These are phyloP conservation scores for Fistularia tabacaria DNA, from an alignment of 2,797 vertebrate species.

Conservation along the genomic window DNA sequence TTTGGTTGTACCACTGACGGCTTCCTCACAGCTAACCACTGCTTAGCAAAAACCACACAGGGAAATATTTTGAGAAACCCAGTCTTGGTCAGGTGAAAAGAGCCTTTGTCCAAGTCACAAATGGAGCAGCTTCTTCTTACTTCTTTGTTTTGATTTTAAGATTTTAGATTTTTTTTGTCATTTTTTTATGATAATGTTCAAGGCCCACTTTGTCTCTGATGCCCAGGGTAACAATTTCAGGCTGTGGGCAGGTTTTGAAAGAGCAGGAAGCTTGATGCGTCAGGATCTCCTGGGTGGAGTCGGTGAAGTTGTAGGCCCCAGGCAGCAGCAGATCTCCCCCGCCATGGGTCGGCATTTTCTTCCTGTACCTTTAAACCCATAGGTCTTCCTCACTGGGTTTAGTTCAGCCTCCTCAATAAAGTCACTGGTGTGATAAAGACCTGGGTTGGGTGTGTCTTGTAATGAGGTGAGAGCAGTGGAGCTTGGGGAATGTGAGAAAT, in stretches of 20 bases:
- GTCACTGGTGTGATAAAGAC: slow-evolving; percentile 64
- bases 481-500: neutral
- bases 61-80: no score
- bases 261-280: slow-evolving; percentile 54
- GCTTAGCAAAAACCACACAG: no score
- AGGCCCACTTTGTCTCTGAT: slow-evolving; percentile 68
- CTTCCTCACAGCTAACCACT: no score
- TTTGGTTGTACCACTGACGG: no score
- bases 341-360: slow-evolving; percentile 45
- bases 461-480: neutral
- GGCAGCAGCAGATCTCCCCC: slow-evolving; percentile 56
- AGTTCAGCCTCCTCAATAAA: slow-evolving; percentile 76
- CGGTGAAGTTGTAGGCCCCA: slow-evolving; percentile 58
- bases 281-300: slow-evolving; percentile 63
- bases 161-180: no score
- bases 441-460: slow-evolving; percentile 70
- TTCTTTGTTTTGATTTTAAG: no score
- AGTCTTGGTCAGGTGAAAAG: no score
- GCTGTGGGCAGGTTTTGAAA: slow-evolving; percentile 70
- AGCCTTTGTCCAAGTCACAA: no score
- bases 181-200: no score
- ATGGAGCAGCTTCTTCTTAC: no score
- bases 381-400: slow-evolving; percentile 71
- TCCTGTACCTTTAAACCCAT: slow-evolving; percentile 73
- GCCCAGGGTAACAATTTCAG: slow-evolving; percentile 47